Conservation (phyloP, 2,888 invertebrate genomes). For the Cosmopolites sordidus region DNA sequence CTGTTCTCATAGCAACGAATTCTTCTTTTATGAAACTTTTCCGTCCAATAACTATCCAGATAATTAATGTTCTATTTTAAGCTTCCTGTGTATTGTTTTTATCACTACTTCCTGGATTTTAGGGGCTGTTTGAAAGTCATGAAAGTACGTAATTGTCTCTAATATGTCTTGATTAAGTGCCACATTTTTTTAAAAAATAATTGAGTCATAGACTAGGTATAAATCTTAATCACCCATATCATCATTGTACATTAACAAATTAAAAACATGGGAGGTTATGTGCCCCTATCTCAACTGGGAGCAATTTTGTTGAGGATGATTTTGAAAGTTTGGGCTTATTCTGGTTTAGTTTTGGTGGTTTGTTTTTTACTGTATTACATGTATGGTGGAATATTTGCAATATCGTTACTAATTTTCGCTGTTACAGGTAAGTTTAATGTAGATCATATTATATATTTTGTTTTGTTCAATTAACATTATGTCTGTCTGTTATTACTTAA, state of each 20-base stretch:
- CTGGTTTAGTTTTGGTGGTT: conserved; percentile 67
- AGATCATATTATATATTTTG: too few species aligned
- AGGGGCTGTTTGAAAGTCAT: neutral
- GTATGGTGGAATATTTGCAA: conserved; percentile 72
- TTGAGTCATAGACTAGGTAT: neutral
- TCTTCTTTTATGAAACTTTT: too few species aligned
- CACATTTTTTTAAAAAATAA: neutral
- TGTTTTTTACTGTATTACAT: conserved; percentile 79
- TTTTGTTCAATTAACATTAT: neutral
- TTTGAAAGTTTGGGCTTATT: conserved; percentile 73
- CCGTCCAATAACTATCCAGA: too few species aligned
- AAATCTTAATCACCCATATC: neutral
- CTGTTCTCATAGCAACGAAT: too few species aligned
- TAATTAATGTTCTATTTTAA: too few species aligned
- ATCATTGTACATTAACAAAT: neutral
- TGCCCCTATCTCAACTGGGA: conserved; percentile 45
- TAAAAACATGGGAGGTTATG: conserved; percentile 44
- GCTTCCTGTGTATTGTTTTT: too few species aligned
- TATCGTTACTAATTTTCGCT: conserved; percentile 65
- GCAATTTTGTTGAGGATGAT: conserved; percentile 53
- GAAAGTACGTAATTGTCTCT: neutral
- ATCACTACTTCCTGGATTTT: too few species aligned
- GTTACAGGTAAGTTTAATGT: conserved; percentile 58
- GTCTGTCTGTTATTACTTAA: neutral
- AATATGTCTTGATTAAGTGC: conserved; percentile 3